phyloP scores from a whole-genome alignment of 2,888 invertebrate genomes.

The Sthenelais limicola region DNA sequence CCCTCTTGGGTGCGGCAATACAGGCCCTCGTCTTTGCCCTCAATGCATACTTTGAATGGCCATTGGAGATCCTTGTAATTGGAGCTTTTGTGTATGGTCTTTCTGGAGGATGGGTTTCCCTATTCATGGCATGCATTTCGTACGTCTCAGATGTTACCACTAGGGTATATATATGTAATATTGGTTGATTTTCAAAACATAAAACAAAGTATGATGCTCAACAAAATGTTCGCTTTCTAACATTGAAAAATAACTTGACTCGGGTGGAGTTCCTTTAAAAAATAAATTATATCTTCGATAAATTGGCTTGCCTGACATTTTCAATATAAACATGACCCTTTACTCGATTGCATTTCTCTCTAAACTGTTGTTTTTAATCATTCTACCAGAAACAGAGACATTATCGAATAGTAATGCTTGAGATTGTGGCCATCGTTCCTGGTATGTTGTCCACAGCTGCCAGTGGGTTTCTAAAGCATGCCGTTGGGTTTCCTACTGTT shows the following conservation, averaged over 20 bases:
- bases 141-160: slow-evolving; percentile 46
- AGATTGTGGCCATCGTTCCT: slow-evolving; percentile 40
- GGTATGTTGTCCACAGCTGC: slow-evolving; percentile 42
- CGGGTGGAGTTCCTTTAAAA: no score
- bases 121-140: slow-evolving; percentile 46
- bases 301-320: no score
- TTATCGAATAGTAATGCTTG: slow-evolving; percentile 45
- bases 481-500: slow-evolving; percentile 30
- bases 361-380: no score
- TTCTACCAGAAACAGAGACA: no score
- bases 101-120: slow-evolving; percentile 29
- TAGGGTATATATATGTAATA: no score
- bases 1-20: slow-evolving; percentile 41
- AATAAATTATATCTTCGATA: no score
- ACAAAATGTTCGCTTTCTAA: no score
- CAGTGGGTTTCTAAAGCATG: slow-evolving; percentile 20
- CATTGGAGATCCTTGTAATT: slow-evolving; percentile 43
- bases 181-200: no score
- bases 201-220: no score
- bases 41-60: slow-evolving; percentile 33
- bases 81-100: slow-evolving; percentile 33
- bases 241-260: no score
- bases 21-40: slow-evolving; percentile 18
- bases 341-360: no score
- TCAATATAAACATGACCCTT: no score